Conservation (phyloP, 2,113 vertebrate genomes). For the Nannospalax galili region DNA sequence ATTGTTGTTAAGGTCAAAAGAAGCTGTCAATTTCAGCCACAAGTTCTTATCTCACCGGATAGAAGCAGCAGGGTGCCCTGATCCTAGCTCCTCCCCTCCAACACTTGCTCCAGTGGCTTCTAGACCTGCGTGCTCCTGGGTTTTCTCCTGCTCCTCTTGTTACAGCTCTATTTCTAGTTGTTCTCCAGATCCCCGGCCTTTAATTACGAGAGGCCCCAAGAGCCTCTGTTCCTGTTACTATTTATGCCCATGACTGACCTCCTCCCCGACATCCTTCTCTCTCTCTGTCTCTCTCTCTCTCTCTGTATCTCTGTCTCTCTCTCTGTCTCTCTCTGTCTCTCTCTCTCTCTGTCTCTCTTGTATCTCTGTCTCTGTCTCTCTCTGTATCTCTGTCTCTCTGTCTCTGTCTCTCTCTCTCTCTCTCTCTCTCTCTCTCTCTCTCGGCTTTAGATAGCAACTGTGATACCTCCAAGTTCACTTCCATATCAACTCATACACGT, state of each 20-base stretch:
- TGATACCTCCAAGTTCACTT: neutral
- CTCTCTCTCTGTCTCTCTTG: neutral
- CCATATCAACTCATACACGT: neutral
- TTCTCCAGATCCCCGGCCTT: neutral
- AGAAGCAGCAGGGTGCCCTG: neutral
- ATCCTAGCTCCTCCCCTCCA: neutral
- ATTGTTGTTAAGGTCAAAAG: neutral
- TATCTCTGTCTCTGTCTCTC: neutral
- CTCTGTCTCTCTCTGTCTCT: neutral
- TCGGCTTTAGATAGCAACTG: neutral
- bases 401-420: neutral
- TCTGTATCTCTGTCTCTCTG: no score
- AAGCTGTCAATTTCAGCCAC: neutral
- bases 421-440: neutral
- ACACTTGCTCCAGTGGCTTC: neutral
- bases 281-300: neutral
- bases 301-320: neutral
- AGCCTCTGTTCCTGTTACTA: neutral
- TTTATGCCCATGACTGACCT: neutral
- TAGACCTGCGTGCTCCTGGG: neutral
- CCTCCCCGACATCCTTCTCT: neutral
- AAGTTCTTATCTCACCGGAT: no score
- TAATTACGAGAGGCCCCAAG: neutral
- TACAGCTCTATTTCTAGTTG: neutral
- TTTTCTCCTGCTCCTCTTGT: neutral